phyloP scores from a whole-genome alignment of 2,797 vertebrate genomes.

The Melanotaenia boesemani region DNA sequence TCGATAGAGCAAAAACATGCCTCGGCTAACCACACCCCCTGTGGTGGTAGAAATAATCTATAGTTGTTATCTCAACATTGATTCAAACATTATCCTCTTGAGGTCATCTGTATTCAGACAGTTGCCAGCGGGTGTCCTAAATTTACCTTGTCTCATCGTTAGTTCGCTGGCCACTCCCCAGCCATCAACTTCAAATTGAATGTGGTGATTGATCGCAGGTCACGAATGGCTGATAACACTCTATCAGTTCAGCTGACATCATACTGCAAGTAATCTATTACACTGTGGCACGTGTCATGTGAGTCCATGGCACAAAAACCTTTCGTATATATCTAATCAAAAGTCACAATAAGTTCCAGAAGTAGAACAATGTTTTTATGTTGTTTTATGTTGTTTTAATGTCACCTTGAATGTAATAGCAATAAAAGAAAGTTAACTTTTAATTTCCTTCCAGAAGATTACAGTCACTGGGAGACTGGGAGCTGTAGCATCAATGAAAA shows the following conservation, averaged over 20 bases:
- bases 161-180: constrained; percentile 47
- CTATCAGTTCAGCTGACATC: constrained; percentile 66
- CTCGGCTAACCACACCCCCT: constrained; percentile 32
- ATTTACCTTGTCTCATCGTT: constrained; percentile 61
- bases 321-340: constrained; percentile 48
- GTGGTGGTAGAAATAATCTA: constrained; percentile 55
- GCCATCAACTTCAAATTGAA: constrained; percentile 69
- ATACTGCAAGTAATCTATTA: constrained; percentile 65
- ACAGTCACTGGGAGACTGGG: background rate
- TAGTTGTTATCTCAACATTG: constrained; percentile 72
- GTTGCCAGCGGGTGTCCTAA: constrained; percentile 54
- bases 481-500: constrained; percentile 16
- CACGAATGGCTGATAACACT: constrained; percentile 65
- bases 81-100: constrained; percentile 64
- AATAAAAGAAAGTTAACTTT: constrained; percentile 10
- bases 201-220: constrained; percentile 73
- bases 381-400: constrained; percentile 29
- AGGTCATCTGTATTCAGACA: constrained; percentile 71
- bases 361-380: constrained; percentile 12
- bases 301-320: constrained; percentile 51
- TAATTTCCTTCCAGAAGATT: constrained; percentile 28
- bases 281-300: constrained; percentile 39
- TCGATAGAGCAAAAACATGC: constrained; percentile 35
- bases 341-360: constrained; percentile 27
- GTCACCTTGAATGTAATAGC: constrained; percentile 56